These are phyloP conservation scores for Drosophila nikananu DNA, from an alignment of 1,140 invertebrate species.

Conservation along the genomic window DNA sequence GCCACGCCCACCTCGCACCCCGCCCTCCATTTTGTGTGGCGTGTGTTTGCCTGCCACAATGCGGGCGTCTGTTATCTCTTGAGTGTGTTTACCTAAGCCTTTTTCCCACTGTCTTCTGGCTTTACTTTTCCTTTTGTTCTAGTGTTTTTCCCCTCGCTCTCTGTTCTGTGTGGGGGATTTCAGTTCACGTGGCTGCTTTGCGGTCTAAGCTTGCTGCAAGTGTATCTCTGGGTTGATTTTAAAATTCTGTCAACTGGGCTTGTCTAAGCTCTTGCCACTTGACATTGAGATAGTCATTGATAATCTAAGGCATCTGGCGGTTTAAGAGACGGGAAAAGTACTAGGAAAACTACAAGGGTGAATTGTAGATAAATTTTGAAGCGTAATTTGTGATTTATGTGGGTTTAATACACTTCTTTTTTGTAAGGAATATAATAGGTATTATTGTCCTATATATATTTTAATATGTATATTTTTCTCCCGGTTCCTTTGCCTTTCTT, in stretches of 20 bases:
- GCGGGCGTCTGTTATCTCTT: constrained; percentile 57
- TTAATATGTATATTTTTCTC: too few species aligned
- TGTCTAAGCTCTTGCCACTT: constrained; percentile 54
- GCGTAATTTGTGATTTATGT: background rate
- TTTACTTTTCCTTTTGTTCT: constrained; percentile 16
- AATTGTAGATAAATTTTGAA: background rate
- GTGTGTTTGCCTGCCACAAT: constrained; percentile 46
- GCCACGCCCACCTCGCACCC: constrained; percentile 5
- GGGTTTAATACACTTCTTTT: background rate
- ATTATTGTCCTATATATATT: background rate
- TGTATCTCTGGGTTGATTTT: constrained; percentile 40
- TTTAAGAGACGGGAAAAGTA: background rate
- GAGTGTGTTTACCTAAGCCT: constrained; percentile 71
- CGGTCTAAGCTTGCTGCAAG: constrained; percentile 31
- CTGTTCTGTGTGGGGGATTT: constrained; percentile 16
- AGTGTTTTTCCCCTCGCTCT: constrained; percentile 2
- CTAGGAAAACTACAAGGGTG: background rate
- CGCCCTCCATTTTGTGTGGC: constrained; percentile 9
- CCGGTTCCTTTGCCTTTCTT: background rate
- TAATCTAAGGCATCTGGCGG: constrained; percentile 36
- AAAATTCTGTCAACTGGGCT: constrained; percentile 30
- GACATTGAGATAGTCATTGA: constrained; percentile 65
- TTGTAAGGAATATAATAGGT: background rate
- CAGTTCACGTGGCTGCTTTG: constrained; percentile 25
- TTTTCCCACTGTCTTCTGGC: constrained; percentile 34